Percentiles rank a stretch among this genome's conserved stretches.
These are phyloP conservation scores for Drosophila oshimai DNA, from an alignment of 1,140 invertebrate species.

Conservation along the genomic window DNA sequence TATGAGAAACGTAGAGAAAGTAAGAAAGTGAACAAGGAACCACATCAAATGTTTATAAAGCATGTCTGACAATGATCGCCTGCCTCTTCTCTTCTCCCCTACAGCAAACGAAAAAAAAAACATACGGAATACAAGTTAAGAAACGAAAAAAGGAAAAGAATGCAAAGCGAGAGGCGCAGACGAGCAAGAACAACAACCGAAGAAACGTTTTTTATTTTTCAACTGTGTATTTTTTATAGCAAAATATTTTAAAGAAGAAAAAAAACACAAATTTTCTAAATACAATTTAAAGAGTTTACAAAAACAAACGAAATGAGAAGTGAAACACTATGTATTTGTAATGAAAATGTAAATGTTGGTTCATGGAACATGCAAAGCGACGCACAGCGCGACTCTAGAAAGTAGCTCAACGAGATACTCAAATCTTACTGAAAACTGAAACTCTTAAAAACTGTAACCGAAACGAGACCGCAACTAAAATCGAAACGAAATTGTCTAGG, in stretches of 20 bases:
- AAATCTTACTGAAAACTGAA: constrained; percentile 18
- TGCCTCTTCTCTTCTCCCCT: constrained; percentile 48
- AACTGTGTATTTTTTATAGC: constrained; percentile 76
- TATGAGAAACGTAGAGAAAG: constrained; percentile 9
- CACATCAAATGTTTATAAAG: constrained; percentile 65
- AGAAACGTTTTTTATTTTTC: constrained; percentile 75
- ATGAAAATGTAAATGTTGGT: constrained; percentile 54
- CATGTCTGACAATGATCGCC: constrained; percentile 59
- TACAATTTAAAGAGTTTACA: constrained; percentile 59
- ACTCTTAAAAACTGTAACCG: constrained; percentile 11
- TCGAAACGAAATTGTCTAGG: constrained; percentile 54
- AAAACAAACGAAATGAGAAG: constrained; percentile 33
- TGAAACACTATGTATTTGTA: constrained; percentile 63
- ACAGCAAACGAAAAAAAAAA: constrained; percentile 27
- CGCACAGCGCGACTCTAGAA: constrained; percentile 62
- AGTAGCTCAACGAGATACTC: constrained; percentile 48
- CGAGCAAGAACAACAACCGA: constrained; percentile 43
- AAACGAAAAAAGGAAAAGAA: constrained; percentile 1
- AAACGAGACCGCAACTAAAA: constrained; percentile 37
- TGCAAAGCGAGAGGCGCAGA: constrained; percentile 1
- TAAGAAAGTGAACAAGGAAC: constrained; percentile 62
- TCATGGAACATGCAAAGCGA: constrained; percentile 56
- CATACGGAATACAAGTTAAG: constrained; percentile 5
- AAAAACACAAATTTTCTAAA: constrained; percentile 57
- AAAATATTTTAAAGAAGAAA: constrained; percentile 68